Percentiles rank a stretch among this genome's conserved stretches.
phyloP scores from a whole-genome alignment of 1,140 invertebrate species.

The Rhagoletis zephyria region DNA sequence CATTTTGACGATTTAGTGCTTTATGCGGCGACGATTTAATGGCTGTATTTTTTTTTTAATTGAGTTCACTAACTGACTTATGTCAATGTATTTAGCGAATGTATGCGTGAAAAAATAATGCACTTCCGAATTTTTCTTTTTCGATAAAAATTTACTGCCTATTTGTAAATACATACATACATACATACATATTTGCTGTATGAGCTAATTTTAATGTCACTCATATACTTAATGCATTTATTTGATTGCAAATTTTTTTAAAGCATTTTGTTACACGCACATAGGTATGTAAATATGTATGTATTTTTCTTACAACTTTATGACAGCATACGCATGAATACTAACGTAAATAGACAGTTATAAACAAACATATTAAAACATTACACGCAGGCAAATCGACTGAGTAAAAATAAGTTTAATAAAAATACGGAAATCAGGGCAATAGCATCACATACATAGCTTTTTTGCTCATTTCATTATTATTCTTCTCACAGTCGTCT shows the following conservation, averaged over 20 bases:
- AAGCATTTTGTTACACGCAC: not conserved
- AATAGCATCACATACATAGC: not conserved
- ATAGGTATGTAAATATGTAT: not conserved
- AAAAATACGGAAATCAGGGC: not conserved
- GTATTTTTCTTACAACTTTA: conserved; percentile 7
- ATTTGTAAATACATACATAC: not conserved
- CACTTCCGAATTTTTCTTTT: not conserved
- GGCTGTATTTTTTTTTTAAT: not conserved
- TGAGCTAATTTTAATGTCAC: conserved; percentile 17
- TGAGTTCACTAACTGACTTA: too few relatives aligned
- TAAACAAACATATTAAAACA: not conserved
- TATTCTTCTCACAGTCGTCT: not conserved
- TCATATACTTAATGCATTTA: not conserved
- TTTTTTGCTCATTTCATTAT: not conserved
- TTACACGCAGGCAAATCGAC: not conserved
- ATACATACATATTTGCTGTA: not conserved
- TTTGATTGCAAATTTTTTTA: not conserved
- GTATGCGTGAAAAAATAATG: not conserved
- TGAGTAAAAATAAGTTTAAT: not conserved
- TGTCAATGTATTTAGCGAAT: too few relatives aligned
- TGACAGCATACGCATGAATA: not conserved
- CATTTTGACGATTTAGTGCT: conserved; percentile 18
- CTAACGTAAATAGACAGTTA: not conserved
- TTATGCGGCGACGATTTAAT: not conserved
- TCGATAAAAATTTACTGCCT: not conserved